phyloP scores from a whole-genome alignment of 2,888 invertebrate genomes.

The Horisme vitalbata region DNA sequence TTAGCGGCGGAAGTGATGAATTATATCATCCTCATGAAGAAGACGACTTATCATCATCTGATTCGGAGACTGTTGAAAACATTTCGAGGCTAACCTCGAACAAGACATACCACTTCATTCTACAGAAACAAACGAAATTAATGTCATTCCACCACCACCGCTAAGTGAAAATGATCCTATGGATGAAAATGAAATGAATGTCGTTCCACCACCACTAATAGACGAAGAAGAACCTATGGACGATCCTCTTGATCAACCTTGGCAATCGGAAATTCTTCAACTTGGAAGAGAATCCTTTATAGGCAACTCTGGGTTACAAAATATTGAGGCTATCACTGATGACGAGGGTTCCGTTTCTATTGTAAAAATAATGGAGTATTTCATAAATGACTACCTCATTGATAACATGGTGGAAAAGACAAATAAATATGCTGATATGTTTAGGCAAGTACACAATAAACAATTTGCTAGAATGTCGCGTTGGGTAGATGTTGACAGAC shows the following conservation, averaged over 20 bases:
- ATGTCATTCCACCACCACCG: constrained; percentile 8
- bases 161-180: constrained; percentile 5
- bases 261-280: constrained; percentile 10
- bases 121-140: constrained; percentile 10
- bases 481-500: constrained; percentile 7
- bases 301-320: constrained; percentile 10
- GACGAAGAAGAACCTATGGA: constrained; percentile 10
- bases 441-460: constrained; percentile 8
- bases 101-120: constrained; percentile 9
- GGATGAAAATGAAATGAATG: constrained; percentile 8
- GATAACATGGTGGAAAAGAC: constrained; percentile 3
- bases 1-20: constrained; percentile 10
- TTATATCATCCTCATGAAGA: constrained; percentile 8
- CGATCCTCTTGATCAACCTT: constrained; percentile 10
- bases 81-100: constrained; percentile 8
- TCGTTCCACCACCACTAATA: constrained; percentile 10
- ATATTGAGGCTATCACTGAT: constrained; percentile 7
- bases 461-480: constrained; percentile 3
- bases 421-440: constrained; percentile 7
- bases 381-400: constrained; percentile 3
- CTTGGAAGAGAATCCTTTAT: constrained; percentile 11
- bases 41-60: constrained; percentile 10
- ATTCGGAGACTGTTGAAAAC: constrained; percentile 8
- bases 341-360: constrained; percentile 3
- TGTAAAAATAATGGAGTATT: constrained; percentile 5